Evolutionary conservation across 2,888 invertebrate genomes (phyloP), one percentile per base, ranked within the genome.

Genomic region (Druceiella hillmani): DNA sequence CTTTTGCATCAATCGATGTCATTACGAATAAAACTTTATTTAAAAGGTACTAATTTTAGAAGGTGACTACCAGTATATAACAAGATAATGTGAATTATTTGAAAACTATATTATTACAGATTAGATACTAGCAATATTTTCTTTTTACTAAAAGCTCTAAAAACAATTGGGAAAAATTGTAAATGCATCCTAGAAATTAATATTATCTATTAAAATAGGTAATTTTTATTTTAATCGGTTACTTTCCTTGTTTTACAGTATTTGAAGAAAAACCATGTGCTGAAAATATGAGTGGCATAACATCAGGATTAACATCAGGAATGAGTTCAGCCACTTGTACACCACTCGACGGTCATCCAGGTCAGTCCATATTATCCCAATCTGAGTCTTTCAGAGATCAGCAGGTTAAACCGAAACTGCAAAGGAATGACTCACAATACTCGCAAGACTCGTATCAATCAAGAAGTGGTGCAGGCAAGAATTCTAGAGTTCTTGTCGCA

Each of bases 201-300:
- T n/a, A n/a, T n/a, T n/a, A n/a, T n/a, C n/a, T n/a, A n/a, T n/a
- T n/a, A n/a, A n/a, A n/a, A n/a, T n/a, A n/a, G n/a, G n/a, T n/a
- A n/a, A 16, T 33, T 15, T 17, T 3, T 7, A 22, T 3, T 33
- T 11, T 2, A 16, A 9, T 40, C 16, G 15, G 6, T 5, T 31
- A 32, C n/a, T 34, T 22, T 30, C 33, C 6, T 15, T 46, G 26
- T 40, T 53, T 54, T 59, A 1, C 55, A 87, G 86, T 87, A 38
- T 87, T 87, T 57, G 86, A 86, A 54, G 87, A 87, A 55, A 78
- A 81, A 41, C 76, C 78, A 26, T 72, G 73, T 1, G 62, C 69
- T 10, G 73, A 75, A 42, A 71, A 74, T 59, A 64, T 70, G 39
- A 68, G 68, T 52, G 71, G 65, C 1, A 64, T 65, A 52, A 58